Base-by-base conservation (phyloP, 2,797 vertebrate genomes). In the Streptopelia turtur region DNA sequence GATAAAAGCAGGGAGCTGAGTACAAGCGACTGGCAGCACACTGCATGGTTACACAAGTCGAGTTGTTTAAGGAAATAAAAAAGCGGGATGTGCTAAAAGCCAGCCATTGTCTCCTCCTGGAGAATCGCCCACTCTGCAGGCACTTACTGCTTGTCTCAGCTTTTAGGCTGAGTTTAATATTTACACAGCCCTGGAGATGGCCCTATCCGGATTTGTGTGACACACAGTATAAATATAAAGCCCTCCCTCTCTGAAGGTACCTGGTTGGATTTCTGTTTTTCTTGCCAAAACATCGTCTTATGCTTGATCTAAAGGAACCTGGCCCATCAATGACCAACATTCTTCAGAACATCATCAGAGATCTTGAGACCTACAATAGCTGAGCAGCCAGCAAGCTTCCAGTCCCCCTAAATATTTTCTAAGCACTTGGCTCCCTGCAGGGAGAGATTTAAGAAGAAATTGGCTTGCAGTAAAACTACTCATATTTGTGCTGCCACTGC, bases 21-120 rank as follows among this genome's bases (percentile, higher is more conserved):
- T 30, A 25, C 0, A 6, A 74, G 74, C 87, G 64, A 86, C 28
- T 87, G 80, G 85, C 85, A 95, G 63, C 70, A 37, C 49, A 37
- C 52, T 50, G 70, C 18, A 21, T 65, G 41, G 66, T 91, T 89
- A 83, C 25, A 65, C 59, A 79, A 82, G 83, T 53, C 1, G 28
- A 92, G 78, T 45, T 95, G 94, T 93, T 94, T 71, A 87, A 92
- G 86, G 78, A 90, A 90, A 87, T 77, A 70, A 71, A 90, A 74
- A 83, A 81, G 50, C 0, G 14, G 45, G 82, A 52, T 74, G 65
- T 70, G 64, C 59, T 90, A 87, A 74, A 94, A 96, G 78, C 86
- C 92, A 93, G 16, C 84, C 78, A 96, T 95, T 97, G 94, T 95
- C 64, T 94, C 28, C 82, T 94, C 63, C 72, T 94, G 94, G 93